A percentile compares a stretch with the other conserved stretches of the same genome.
phyloP scores from a whole-genome alignment of 2,888 invertebrate genomes.

The Ypsolopha sequella region DNA sequence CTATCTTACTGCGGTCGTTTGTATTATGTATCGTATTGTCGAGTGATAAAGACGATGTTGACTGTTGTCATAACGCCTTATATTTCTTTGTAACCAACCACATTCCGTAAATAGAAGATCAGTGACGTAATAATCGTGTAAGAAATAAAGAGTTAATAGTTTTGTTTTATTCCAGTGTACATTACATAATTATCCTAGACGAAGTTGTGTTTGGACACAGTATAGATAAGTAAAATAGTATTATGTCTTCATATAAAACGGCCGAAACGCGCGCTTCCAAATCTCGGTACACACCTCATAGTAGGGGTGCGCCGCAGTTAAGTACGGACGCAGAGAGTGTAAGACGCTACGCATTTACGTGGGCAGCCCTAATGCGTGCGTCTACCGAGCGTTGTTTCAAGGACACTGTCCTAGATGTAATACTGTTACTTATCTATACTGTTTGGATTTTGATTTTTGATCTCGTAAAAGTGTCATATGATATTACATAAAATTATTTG shows the following conservation, averaged over 20 bases:
- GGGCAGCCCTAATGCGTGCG: no score
- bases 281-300: no score
- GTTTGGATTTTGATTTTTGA: constrained; percentile 1
- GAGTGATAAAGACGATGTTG: background rate
- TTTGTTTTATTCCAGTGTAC: background rate
- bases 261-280: no score
- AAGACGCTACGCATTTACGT: no score
- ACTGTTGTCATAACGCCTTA: background rate
- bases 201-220: background rate
- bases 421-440: no score
- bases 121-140: background rate
- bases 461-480: constrained; percentile 5
- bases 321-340: no score
- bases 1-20: no score
- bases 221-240: no score
- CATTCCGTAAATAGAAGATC: constrained; percentile 30
- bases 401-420: no score
- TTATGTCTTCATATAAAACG: no score
- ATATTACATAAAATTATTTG: background rate
- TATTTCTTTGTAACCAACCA: constrained; percentile 20
- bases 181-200: background rate
- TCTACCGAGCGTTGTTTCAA: no score
- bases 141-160: background rate
- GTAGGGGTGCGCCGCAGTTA: no score
- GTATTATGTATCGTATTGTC: background rate